A percentile compares a stretch with the other conserved stretches of the same genome.
Evolutionary conservation across 2,113 vertebrate genomes (phyloP).

Genomic region (Megalops atlanticus): DNA sequence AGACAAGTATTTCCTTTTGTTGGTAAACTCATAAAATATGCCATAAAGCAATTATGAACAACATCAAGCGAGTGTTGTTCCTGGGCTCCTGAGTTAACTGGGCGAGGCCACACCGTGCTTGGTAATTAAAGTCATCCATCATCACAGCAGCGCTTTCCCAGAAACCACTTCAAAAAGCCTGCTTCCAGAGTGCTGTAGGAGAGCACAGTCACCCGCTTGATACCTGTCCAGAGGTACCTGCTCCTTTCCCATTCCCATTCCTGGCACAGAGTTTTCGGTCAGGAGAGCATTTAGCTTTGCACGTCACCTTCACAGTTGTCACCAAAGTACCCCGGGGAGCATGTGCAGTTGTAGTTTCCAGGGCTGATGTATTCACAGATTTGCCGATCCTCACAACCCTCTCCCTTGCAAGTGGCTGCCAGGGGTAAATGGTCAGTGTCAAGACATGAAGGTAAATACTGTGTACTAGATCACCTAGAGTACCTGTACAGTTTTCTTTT

Average conservation of each 20-base stretch:
- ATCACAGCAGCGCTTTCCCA: slow-evolving; percentile 59
- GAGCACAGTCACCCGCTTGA: slow-evolving; percentile 51
- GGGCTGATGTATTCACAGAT: slow-evolving; percentile 65
- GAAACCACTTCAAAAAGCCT: slow-evolving; percentile 34
- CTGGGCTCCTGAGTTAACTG: slow-evolving; percentile 60
- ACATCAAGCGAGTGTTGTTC: slow-evolving; percentile 60
- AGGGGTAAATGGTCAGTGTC: slow-evolving; percentile 14
- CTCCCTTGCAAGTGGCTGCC: slow-evolving; percentile 56
- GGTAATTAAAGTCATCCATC: slow-evolving; percentile 70
- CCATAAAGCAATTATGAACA: slow-evolving; percentile 70
- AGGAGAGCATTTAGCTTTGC: neutral
- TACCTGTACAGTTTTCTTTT: neutral
- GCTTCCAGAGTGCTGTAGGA: slow-evolving; percentile 68
- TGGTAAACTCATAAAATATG: slow-evolving; percentile 72
- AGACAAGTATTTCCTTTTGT: slow-evolving; percentile 75
- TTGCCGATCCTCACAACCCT: slow-evolving; percentile 64
- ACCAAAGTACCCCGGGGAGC: slow-evolving; percentile 73
- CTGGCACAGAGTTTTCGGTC: slow-evolving; percentile 48
- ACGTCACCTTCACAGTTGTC: slow-evolving; percentile 74
- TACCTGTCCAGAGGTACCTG: slow-evolving; percentile 19
- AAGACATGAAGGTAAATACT: neutral
- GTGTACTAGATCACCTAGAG: neutral
- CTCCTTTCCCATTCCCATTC: slow-evolving; percentile 39
- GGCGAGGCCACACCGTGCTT: slow-evolving; percentile 62
- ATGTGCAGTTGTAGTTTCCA: slow-evolving; percentile 72